Base-by-base conservation (phyloP, 2,888 invertebrate species). In the Cremastobaeus sp. region DNA sequence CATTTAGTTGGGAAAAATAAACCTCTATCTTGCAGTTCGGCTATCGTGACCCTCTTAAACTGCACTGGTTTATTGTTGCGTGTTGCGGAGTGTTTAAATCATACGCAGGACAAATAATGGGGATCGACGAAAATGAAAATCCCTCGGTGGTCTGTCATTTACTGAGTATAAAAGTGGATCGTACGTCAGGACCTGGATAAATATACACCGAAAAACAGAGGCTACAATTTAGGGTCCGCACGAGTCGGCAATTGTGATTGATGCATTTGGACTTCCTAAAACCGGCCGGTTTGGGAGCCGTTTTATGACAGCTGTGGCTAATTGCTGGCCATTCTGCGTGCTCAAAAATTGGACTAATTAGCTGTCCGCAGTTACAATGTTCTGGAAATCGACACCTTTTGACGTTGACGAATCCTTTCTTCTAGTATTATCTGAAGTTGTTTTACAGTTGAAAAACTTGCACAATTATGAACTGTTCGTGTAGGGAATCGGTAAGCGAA, bases 231-330 rank as follows among this genome's bases (percentile, higher is more conserved):
- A 73, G 37, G 55, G 66, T 60, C 52, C 60, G 50, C 43, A 57
- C 52, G 64, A 71, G 71, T 35, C 65, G 66, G 54, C 72, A 66
- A 73, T 66, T 73, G 66, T 73, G 72, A 73, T 73, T 73, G 72
- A 73, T 73, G 72, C 55, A 73, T 54, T 37, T 34, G 45, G 47
- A 66, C 55, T 73, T 73, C 43, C 62, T 60, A 47, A 47, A 59
- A 54, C 65, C 28, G 34, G 12, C 20, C 18, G 28, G 71, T 62
- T 34, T 62, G 32, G 43, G 3, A 32, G 52, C 30, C 20, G 60
- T 52, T 73, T 73, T 73, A 62, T 64, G 66, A 73, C 65, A 43
- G 54, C 21, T 48, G 69, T 35, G 30, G 50, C 55, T 62, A n/a
- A n/a, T 68, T 68, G 64, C 32, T 59, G 69, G 20, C 45, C 34